Base-by-base conservation (phyloP, 2,888 invertebrate genomes). In the Pachycephus smyrnensis region DNA sequence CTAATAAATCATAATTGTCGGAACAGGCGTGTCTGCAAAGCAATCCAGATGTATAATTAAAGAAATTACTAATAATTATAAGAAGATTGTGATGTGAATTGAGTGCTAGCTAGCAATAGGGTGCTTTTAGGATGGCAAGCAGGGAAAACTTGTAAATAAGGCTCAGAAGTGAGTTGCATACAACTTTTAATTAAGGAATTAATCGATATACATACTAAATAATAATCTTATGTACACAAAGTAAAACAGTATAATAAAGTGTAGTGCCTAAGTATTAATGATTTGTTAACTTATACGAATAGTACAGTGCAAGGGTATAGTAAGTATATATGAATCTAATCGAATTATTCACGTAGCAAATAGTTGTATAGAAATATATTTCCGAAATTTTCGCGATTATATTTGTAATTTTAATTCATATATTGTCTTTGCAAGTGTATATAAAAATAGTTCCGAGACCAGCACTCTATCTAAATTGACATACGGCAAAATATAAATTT, bases 121-220 rank as follows among this genome's bases (percentile, higher is more conserved):
- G 79, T 36, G 84, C 83, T 79, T 82, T 83, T 84, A 86, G 85
- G 86, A 87, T 84, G 85, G 82, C 82, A 90, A 89, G 88, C 88
- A 85, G 85, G 89, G 86, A 85, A 81, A 85, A 83, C 85, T 87
- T 84, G 84, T 87, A 90, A 91, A 90, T 89, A 90, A 91, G 86
- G 88, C 89, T 88, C 87, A 88, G 86, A 88, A 89, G 86, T 89
- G 84, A 89, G 84, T 90, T 90, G 88, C 89, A 86, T 88, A 89
- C 86, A 86, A 87, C 84, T 86, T 91, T 91, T 91, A 91, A 91
- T 91, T 84, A 85, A 90, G 86, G 88, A 90, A 88, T 88, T 84
- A 86, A 86, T 86, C 83, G 85, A 87, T 86, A 88, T 89, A 91
- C 90, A 90, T 89, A 88, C 88, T 85, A 89, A 90, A 89, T 88